These are phyloP conservation scores for Operophtera brumata DNA, from an alignment of 2,888 invertebrate genomes.

Conservation along the genomic window DNA sequence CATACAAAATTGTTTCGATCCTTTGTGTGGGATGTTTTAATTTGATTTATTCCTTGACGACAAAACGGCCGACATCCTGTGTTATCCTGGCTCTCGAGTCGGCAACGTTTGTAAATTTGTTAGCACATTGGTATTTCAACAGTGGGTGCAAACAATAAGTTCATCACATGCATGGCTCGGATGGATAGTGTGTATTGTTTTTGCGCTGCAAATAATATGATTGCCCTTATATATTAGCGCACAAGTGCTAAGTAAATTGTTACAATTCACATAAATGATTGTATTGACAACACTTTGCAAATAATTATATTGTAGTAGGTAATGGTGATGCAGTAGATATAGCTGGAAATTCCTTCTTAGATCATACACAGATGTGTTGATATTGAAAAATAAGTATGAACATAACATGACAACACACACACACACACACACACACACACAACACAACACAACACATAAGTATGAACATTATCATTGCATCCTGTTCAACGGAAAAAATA, in stretches of 20 bases:
- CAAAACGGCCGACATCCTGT: slow-evolving; percentile 72
- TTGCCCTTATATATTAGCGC: slow-evolving; percentile 24
- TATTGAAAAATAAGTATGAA: too few relatives aligned
- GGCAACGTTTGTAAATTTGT: slow-evolving; percentile 73
- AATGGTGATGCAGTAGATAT: background rate
- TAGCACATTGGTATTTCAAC: slow-evolving; percentile 71
- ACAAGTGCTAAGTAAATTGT: slow-evolving; percentile 22
- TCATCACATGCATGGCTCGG: slow-evolving; percentile 45
- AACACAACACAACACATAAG: too few relatives aligned
- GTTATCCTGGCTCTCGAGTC: slow-evolving; percentile 42
- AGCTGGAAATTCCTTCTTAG: background rate
- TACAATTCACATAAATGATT: slow-evolving; percentile 14
- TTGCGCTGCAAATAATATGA: slow-evolving; percentile 49
- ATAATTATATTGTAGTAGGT: slow-evolving; percentile 1
- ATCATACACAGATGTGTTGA: too few relatives aligned
- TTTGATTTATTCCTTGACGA: slow-evolving; percentile 77
- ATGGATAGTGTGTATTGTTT: slow-evolving; percentile 46
- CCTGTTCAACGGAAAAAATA: too few relatives aligned
- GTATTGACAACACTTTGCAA: slow-evolving; percentile 10
- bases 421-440: too few relatives aligned
- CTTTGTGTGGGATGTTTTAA: slow-evolving; percentile 73
- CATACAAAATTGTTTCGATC: slow-evolving; percentile 73
- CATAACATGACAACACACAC: too few relatives aligned
- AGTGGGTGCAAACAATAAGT: slow-evolving; percentile 64
- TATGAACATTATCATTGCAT: too few relatives aligned